Evolutionary conservation across 1,140 invertebrate genomes (phyloP).

Genomic region (Aphelenchoides besseyi): DNA sequence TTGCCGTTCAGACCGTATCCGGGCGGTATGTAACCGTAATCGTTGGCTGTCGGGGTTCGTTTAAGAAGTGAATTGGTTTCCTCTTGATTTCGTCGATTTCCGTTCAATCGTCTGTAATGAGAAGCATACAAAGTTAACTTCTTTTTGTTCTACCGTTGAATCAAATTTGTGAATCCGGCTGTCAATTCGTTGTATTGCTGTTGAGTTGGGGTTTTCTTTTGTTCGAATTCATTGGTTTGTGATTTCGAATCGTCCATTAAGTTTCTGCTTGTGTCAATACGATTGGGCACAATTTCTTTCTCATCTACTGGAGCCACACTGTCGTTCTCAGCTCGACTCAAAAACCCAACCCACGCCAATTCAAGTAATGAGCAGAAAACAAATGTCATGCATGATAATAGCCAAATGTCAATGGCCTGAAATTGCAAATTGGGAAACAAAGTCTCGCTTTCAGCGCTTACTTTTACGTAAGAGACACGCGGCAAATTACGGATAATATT

Average conservation of each 20-base stretch:
- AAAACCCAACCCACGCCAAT: conserved; percentile 58
- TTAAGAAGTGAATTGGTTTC: background rate
- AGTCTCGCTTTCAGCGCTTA: background rate
- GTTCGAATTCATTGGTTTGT: conserved; percentile 18
- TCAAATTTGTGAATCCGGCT: conserved; percentile 14
- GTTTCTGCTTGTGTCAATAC: background rate
- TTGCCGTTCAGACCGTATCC: conserved; percentile 54
- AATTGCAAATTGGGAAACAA: conserved; percentile 39
- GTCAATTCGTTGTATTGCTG: conserved; percentile 16
- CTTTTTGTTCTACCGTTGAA: background rate
- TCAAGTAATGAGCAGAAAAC: conserved; percentile 62
- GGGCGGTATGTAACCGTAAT: conserved; percentile 62
- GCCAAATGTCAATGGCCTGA: conserved; percentile 57
- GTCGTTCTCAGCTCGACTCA: conserved; percentile 52
- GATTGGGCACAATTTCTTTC: background rate
- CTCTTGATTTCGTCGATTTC: background rate
- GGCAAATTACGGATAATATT: conserved; percentile 56
- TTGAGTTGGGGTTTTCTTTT: background rate
- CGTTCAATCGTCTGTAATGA: conserved; percentile 15
- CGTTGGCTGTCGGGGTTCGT: conserved; percentile 43
- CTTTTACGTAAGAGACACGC: conserved; percentile 48
- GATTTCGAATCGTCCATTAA: background rate
- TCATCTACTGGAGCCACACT: background rate
- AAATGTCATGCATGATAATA: conserved; percentile 63
- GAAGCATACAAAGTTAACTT: background rate